These are phyloP conservation scores for Ochropleura leucogaster DNA, from an alignment of 2,888 invertebrate genomes.

Conservation along the genomic window DNA sequence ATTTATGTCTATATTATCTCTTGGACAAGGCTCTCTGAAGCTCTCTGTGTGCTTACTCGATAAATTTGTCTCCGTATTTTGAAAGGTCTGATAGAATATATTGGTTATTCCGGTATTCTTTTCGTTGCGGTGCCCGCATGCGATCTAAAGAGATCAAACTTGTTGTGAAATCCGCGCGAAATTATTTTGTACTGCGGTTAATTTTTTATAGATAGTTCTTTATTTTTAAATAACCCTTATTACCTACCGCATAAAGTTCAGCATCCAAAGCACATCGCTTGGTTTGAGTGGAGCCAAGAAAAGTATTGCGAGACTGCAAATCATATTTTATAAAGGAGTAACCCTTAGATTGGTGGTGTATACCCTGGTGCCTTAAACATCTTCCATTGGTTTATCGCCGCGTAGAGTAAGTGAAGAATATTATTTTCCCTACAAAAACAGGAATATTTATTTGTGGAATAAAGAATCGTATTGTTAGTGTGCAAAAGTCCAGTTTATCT, in stretches of 20 bases:
- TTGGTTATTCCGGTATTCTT: background rate
- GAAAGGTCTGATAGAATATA: background rate
- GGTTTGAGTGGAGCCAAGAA: background rate
- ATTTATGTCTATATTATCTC: too few relatives aligned
- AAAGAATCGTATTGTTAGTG: slow-evolving; percentile 33
- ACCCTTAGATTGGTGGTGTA: slow-evolving; percentile 55
- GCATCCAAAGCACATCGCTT: background rate
- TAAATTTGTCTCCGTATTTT: background rate
- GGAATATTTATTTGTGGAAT: slow-evolving; percentile 40
- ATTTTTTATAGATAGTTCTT: too few relatives aligned
- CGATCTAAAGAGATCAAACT: background rate
- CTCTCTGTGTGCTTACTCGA: too few relatives aligned
- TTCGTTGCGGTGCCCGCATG: background rate
- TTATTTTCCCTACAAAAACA: slow-evolving; percentile 64
- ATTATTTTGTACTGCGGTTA: background rate
- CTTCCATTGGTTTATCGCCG: slow-evolving; percentile 73
- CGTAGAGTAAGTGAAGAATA: slow-evolving; percentile 61
- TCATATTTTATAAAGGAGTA: slow-evolving; percentile 1
- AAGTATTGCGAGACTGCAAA: background rate
- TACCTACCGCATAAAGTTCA: background rate
- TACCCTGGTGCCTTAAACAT: slow-evolving; percentile 83
- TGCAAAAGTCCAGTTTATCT: slow-evolving; percentile 36
- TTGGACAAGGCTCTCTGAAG: too few relatives aligned
- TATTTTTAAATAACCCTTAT: background rate
- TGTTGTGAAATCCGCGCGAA: background rate